Conservation (phyloP, 1,140 invertebrate genomes). For the Sitophilus oryzae region DNA sequence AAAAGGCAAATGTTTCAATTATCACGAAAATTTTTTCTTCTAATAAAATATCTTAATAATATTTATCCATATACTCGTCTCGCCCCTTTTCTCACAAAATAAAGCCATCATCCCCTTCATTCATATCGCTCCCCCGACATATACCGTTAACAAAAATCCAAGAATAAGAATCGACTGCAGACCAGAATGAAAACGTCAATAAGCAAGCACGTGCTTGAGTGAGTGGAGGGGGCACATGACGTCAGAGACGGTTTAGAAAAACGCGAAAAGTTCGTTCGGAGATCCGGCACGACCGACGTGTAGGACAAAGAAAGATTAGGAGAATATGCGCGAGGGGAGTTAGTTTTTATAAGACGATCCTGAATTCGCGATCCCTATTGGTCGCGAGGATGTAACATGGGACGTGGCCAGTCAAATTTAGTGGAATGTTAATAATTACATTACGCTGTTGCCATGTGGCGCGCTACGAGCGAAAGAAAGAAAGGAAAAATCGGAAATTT, state of each 20-base stretch:
- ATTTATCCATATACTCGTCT: too few relatives aligned
- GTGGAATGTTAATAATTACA: constrained; percentile 8
- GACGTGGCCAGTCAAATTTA: constrained; percentile 4
- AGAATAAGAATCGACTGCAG: constrained; percentile 7
- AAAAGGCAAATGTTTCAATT: too few relatives aligned
- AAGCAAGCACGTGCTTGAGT: neutral
- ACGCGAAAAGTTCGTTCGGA: neutral
- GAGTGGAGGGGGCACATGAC: neutral
- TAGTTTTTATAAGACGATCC: neutral
- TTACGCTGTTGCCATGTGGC: neutral
- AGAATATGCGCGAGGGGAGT: neutral
- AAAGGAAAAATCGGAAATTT: neutral
- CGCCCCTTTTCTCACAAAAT: too few relatives aligned
- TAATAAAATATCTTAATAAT: too few relatives aligned
- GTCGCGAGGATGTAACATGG: too few relatives aligned
- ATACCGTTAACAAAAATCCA: neutral
- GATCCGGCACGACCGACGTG: too few relatives aligned
- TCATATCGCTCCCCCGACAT: neutral
- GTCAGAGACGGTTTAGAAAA: neutral
- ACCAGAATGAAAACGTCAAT: constrained; percentile 11
- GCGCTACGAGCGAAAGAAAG: neutral
- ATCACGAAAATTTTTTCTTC: too few relatives aligned
- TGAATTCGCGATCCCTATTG: too few relatives aligned
- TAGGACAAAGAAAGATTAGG: neutral
- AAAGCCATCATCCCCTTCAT: neutral